Evolutionary conservation across 2,888 invertebrate species (phyloP), one percentile per base, ranked within the genome.

Genomic region (Miltochrista miniata): DNA sequence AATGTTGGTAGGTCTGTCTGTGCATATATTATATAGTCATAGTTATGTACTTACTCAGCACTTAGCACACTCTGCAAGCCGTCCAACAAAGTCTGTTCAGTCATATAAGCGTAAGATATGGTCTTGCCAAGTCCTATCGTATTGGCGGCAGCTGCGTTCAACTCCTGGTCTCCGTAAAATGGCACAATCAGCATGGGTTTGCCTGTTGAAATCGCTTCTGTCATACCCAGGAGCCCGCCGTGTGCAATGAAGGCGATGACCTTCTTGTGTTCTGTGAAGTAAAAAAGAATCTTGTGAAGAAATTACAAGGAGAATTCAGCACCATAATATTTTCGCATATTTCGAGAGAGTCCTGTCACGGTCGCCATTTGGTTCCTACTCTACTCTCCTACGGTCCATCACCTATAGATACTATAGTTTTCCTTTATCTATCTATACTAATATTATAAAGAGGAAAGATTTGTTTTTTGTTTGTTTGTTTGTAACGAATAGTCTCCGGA

Each of bases 101-200:
- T 85, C 51, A 93, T 80, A 7, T 92, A 86, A 1, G 72, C 70
- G 59, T 93, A 92, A 1, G 92, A 76, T 5, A 94, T 68, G 11
- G 90, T 77, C 51, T 86, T 85, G 0, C 92, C 94, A 1, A 93
- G 85, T 4, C 93, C 94, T 1, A 83, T 85, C 1, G 85, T 85
- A 46, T 87, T 80, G 0, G 93, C 86, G 7, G 92, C 88, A 2
- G 86, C 89, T 0, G 92, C 93, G 65, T 94, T 94, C 35, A 86
- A 75, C 10, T 90, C 89, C 77, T 94, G 94, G 76, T 94, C 94
- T 13, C 93, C 94, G 67, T 92, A 94, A 81, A 94, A 93, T 0
- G 94, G 94, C 57, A 94, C 89, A 35, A 93, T 88, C 45, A 94
- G 70, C 80, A 93, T 92, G 5, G 94, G 94, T 47, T 93, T 94